Conservation (phyloP, 2,888 invertebrate species). For the Pristionchus japonicus region DNA sequence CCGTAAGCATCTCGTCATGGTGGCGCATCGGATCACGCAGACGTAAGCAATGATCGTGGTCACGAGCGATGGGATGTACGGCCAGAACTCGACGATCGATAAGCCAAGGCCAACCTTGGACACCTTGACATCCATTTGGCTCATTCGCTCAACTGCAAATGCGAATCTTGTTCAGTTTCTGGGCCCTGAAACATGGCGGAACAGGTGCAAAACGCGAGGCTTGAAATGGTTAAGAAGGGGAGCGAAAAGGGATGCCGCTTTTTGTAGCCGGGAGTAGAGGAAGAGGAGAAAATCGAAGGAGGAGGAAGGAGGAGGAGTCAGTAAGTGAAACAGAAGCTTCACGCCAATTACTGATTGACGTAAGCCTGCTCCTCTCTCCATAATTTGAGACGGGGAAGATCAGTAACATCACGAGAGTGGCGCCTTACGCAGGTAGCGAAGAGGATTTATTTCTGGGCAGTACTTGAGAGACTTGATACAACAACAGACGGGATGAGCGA, state of each 20-base stretch:
- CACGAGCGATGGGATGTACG: neutral
- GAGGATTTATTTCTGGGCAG: neutral
- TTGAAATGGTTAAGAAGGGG: neutral
- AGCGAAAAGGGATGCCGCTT: neutral
- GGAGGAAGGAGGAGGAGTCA: neutral
- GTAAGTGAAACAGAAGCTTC: neutral
- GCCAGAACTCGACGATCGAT: conserved; percentile 10
- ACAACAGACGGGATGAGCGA: neutral
- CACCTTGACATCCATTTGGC: neutral
- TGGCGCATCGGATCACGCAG: neutral
- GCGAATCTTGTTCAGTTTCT: neutral
- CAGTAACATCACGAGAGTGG: neutral
- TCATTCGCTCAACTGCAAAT: neutral
- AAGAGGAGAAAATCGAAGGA: too few species aligned
- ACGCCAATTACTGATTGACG: neutral
- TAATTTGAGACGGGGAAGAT: neutral
- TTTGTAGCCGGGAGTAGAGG: too few species aligned
- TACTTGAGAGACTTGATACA: neutral
- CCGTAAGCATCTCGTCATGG: neutral
- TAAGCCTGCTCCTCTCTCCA: neutral
- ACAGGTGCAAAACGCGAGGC: neutral
- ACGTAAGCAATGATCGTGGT: neutral
- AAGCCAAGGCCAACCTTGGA: neutral
- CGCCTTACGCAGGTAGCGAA: neutral
- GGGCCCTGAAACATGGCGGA: neutral